phyloP scores from a whole-genome alignment of 2,888 invertebrate genomes.

The Zygothrica quintamaculata region DNA sequence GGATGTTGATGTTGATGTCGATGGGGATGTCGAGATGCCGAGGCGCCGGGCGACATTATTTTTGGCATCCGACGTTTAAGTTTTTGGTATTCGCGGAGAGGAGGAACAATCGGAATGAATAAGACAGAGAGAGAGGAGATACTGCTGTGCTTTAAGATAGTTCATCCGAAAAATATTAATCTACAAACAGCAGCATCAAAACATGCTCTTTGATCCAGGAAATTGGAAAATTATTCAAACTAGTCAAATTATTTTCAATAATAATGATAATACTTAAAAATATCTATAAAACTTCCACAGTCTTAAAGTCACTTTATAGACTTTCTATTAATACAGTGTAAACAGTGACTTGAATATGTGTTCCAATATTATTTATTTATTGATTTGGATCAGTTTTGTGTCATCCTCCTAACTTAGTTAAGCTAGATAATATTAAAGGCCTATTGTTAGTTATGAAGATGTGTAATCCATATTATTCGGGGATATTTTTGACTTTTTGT shows the following conservation, averaged over 20 bases:
- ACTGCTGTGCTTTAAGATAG: constrained; percentile 14
- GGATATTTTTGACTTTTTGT: too few species aligned
- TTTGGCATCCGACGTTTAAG: constrained; percentile 56
- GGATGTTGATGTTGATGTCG: constrained; percentile 29
- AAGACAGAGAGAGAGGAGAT: not conserved
- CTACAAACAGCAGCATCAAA: constrained; percentile 11
- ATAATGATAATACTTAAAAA: too few species aligned
- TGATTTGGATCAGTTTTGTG: constrained; percentile 34
- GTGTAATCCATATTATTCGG: too few species aligned
- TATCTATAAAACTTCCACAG: too few species aligned
- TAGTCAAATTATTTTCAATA: too few species aligned
- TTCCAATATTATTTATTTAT: constrained; percentile 11
- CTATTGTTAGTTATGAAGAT: not conserved
- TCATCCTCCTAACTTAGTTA: constrained; percentile 51
- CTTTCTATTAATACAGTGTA: too few species aligned
- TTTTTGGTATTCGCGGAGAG: constrained; percentile 3
- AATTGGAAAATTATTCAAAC: too few species aligned
- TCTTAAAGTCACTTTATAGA: too few species aligned
- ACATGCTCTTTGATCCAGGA: not conserved
- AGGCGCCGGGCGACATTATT: constrained; percentile 57
- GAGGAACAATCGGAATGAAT: too few species aligned
- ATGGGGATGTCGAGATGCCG: constrained; percentile 42
- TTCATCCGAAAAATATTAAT: constrained; percentile 33
- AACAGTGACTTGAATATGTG: too few species aligned
- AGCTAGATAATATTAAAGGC: constrained; percentile 10